Evolutionary conservation across 1,140 invertebrate genomes (phyloP), one percentile per base, ranked within the genome.

Genomic region (Lordiphosa collinella): DNA sequence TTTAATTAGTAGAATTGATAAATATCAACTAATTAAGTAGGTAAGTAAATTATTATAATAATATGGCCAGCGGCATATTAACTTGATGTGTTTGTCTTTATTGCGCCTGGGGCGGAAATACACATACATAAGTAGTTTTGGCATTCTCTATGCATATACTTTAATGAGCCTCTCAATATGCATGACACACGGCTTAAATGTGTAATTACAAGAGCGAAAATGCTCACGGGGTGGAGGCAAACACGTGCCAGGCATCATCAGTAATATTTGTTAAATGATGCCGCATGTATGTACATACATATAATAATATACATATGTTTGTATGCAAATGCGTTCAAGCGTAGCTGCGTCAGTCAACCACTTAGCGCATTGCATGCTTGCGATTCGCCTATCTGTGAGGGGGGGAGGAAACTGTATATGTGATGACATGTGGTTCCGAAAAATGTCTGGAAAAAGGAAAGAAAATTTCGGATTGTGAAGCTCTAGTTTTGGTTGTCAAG

Each of bases 111-210:
- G 25, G 25, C 25, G 6, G 25, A 29, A 25, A 29, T 29, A 29
- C 25, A 29, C 25, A 29, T 29, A 29, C 25, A 29, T 29, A 29
- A 29, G 25, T 29, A 29, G 25, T 29, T 29, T 29, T 8, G 32
- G 32, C 25, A 43, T 34, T 49, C 34, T 34, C 32, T 14, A 29
- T 43, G 29, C 18, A 22, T 12, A 47, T 14, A 54, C 52, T 78
- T 82, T 84, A 82, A 82, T 82, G 78, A 82, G 78, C 72, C 78
- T 69, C 72, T 82, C 67, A 84, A 82, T 82, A 84, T 82, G 78
- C 78, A 82, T 64, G 72, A 84, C 78, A 82, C 78, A 82, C 36
- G 67, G 71, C 71, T 75, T 80, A 71, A 80, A 82, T 80, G 76
- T 80, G 76, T 75, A 80, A 80, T 80, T 80, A 73, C 62, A 46